Conservation (phyloP, 2,113 vertebrate genomes). For the Hippocampus comes region DNA sequence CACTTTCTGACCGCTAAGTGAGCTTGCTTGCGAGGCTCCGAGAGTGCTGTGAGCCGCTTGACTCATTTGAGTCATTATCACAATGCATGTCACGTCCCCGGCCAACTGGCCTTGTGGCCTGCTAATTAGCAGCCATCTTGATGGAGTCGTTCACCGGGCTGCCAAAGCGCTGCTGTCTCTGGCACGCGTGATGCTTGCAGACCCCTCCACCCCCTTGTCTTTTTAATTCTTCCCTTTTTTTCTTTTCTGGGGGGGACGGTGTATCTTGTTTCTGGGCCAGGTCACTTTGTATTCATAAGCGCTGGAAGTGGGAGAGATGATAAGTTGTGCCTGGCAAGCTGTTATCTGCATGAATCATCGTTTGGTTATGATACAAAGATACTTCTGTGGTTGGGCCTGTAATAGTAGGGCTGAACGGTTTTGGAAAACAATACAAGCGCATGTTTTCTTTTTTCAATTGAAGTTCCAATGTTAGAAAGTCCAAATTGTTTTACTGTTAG, state of each 20-base stretch:
- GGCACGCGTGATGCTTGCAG: not conserved
- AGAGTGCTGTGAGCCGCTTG: not conserved
- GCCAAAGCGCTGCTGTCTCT: slow-evolving; percentile 48
- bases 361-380: not conserved
- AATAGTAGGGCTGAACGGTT: no score
- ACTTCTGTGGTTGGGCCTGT: not conserved
- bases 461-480: no score
- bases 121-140: slow-evolving; percentile 60
- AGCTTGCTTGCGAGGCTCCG: not conserved
- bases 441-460: no score
- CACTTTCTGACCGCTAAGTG: slow-evolving; percentile 5
- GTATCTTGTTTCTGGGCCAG: slow-evolving; percentile 42
- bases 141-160: slow-evolving; percentile 57
- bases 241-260: slow-evolving; percentile 25
- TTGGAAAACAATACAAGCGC: no score
- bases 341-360: not conserved
- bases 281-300: slow-evolving; percentile 49
- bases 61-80: not conserved
- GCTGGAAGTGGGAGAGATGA: slow-evolving; percentile 21
- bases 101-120: slow-evolving; percentile 42
- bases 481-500: no score
- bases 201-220: not conserved
- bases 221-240: not conserved
- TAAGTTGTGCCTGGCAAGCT: not conserved
- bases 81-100: slow-evolving; percentile 15